phyloP scores from a whole-genome alignment of 37 sponge, comb jelly and placozoan species.

The Halichondria panicea region DNA sequence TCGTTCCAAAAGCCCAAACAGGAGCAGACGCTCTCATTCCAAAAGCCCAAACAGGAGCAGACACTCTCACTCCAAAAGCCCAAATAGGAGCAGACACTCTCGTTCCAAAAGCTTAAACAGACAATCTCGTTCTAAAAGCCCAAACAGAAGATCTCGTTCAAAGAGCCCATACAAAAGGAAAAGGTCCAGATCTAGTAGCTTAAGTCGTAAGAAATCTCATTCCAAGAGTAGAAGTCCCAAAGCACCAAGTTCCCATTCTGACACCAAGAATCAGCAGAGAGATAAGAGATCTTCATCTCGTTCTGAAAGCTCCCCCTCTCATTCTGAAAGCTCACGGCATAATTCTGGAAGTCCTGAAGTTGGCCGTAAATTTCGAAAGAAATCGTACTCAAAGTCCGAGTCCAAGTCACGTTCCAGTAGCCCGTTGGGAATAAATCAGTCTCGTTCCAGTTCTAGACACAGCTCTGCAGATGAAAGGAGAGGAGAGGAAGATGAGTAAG shows the following conservation, averaged over 20 bases:
- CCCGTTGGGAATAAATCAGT: neutral
- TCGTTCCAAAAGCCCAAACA: too few species aligned
- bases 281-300: too few species aligned
- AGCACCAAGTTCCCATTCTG: neutral
- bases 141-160: conserved; percentile 9
- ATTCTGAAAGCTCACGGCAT: neutral
- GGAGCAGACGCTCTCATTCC: too few species aligned
- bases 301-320: neutral
- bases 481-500: neutral
- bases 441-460: conserved; percentile 17
- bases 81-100: neutral
- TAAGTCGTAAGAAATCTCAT: neutral
- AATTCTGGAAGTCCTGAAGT: neutral
- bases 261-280: neutral
- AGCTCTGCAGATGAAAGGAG: neutral
- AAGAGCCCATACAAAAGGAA: neutral
- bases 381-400: neutral
- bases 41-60: too few species aligned
- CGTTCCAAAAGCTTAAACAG: neutral
- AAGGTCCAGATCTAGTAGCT: neutral
- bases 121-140: too few species aligned
- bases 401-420: conserved; percentile 14
- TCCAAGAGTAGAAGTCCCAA: neutral
- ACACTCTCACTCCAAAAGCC: too few species aligned
- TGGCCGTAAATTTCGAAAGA: neutral